Percentiles rank a stretch among this genome's conserved stretches.
Conservation (phyloP, 2,797 vertebrate genomes). For the Okamejei kenojei region DNA sequence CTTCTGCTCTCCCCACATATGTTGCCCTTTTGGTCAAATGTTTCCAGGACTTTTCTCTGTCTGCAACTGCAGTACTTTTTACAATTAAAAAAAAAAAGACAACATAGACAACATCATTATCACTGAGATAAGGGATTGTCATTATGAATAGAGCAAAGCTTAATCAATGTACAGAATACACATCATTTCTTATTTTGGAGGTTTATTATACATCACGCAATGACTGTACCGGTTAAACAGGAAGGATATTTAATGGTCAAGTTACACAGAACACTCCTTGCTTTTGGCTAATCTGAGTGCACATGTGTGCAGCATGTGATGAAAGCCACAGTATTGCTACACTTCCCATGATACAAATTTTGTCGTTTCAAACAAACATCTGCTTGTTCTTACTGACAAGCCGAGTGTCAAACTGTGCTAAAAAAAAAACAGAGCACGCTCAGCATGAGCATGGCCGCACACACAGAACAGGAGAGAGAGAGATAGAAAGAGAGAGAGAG, state of each 20-base stretch:
- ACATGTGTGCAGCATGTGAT: conserved; percentile 38
- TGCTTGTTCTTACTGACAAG: conserved; percentile 37
- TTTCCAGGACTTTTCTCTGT: not conserved
- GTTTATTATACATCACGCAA: not conserved
- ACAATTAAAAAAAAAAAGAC: not conserved
- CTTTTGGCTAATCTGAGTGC: conserved; percentile 39
- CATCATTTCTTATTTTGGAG: not conserved
- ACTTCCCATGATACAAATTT: conserved; percentile 27
- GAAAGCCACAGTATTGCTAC: conserved; percentile 35
- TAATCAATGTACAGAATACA: not conserved
- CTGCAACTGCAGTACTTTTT: not conserved
- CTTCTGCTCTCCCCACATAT: not conserved
- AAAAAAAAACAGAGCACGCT: conserved; percentile 27
- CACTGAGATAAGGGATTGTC: not conserved
- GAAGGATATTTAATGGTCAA: conserved; percentile 31
- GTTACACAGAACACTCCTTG: conserved; percentile 19
- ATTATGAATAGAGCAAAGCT: not conserved
- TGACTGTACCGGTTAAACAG: conserved; percentile 37
- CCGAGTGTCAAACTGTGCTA: conserved; percentile 16
- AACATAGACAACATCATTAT: not conserved
- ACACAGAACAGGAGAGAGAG: not conserved
- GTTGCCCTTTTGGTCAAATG: not conserved
- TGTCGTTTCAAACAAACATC: conserved; percentile 38
- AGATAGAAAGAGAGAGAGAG: not conserved
- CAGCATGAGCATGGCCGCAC: conserved; percentile 40